Conservation (phyloP, 2,113 vertebrate species). For the Chionomys nivalis region DNA sequence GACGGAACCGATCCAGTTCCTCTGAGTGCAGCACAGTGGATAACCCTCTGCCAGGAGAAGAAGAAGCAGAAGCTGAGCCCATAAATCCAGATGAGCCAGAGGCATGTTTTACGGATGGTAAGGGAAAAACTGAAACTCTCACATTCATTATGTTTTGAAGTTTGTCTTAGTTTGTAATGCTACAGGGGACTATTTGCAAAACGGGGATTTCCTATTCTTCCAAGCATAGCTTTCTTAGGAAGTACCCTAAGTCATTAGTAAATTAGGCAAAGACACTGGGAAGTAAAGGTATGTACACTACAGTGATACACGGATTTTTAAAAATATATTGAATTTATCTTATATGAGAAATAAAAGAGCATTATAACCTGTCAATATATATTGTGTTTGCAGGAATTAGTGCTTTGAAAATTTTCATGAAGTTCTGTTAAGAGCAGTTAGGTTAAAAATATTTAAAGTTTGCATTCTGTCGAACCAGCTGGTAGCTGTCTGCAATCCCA, state of each 20-base stretch:
- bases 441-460: background rate
- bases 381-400: background rate
- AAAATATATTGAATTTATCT: background rate
- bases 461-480: too few relatives aligned
- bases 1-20: constrained; percentile 87
- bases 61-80: constrained; percentile 87
- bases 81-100: constrained; percentile 91
- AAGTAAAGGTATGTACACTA: background rate
- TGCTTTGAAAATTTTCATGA: background rate
- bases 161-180: background rate
- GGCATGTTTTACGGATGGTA: constrained; percentile 93
- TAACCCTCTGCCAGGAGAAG: constrained; percentile 87
- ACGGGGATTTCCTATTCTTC: background rate
- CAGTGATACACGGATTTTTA: background rate
- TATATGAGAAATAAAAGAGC: background rate
- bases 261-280: background rate
- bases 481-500: background rate
- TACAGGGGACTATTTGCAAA: background rate
- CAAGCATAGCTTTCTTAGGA: background rate
- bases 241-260: too few relatives aligned
- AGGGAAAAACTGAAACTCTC: constrained; percentile 63
- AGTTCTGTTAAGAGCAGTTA: background rate
- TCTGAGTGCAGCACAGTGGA: constrained; percentile 97
- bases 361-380: background rate
- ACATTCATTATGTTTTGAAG: background rate